phyloP scores from a whole-genome alignment of 2,797 vertebrate species.

The Phalloptychus januarius region DNA sequence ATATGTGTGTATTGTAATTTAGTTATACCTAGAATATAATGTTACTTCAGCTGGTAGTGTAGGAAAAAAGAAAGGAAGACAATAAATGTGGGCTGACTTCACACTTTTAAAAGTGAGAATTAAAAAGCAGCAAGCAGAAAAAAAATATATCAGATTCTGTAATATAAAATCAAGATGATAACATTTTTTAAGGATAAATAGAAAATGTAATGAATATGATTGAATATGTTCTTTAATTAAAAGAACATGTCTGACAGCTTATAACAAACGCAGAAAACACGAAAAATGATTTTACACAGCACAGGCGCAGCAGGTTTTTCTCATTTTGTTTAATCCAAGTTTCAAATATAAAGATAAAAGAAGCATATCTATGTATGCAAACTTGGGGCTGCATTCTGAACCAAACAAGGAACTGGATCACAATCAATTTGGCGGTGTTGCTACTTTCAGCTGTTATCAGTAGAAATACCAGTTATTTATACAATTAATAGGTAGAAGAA shows the following conservation, averaged over 20 bases:
- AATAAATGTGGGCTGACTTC: not conserved
- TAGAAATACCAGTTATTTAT: not conserved
- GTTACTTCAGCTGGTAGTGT: not conserved
- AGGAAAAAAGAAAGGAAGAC: not conserved
- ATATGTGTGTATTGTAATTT: not conserved
- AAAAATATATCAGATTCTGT: not conserved
- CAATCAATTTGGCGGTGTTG: not conserved
- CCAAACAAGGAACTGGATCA: not conserved
- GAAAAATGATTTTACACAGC: not conserved
- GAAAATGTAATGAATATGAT: no score
- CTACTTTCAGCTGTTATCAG: not conserved
- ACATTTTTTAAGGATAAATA: not conserved
- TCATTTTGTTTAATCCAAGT: not conserved
- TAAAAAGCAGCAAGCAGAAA: not conserved
- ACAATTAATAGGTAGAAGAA: conserved; percentile 6
- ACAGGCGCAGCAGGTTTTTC: not conserved
- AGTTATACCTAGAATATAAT: not conserved
- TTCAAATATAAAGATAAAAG: not conserved
- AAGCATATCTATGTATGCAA: not conserved
- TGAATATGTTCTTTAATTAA: not conserved
- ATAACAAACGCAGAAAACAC: not conserved
- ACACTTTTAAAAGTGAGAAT: not conserved
- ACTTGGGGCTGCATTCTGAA: not conserved
- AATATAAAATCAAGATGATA: not conserved
- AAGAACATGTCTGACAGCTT: no score